Conservation (phyloP, 2,888 invertebrate genomes). For the Pollenia angustigena region DNA sequence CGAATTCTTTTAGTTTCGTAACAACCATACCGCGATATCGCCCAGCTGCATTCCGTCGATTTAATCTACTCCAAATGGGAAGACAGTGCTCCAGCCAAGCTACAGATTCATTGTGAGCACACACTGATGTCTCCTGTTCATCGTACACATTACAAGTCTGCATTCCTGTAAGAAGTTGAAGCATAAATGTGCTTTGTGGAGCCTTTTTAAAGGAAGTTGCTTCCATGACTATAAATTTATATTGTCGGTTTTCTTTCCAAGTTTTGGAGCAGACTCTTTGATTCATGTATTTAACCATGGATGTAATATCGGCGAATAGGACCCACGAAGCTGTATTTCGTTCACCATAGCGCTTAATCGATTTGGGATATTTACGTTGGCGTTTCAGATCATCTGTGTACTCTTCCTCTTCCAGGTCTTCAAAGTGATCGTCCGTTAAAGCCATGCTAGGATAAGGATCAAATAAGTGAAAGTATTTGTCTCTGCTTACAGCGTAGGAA, state of each 20-base stretch:
- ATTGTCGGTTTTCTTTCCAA: slow-evolving; percentile 79
- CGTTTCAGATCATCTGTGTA: slow-evolving; percentile 59
- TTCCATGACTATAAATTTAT: slow-evolving; percentile 77
- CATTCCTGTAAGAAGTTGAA: slow-evolving; percentile 80
- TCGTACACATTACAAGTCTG: slow-evolving; percentile 74
- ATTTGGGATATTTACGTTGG: slow-evolving; percentile 75
- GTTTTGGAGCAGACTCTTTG: slow-evolving; percentile 76
- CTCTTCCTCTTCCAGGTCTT: slow-evolving; percentile 69
- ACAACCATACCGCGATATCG: slow-evolving; percentile 78
- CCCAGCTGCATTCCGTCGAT: slow-evolving; percentile 79
- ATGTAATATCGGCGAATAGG: slow-evolving; percentile 78
- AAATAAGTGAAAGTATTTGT: slow-evolving; percentile 87
- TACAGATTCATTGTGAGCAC: slow-evolving; percentile 81
- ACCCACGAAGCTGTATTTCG: slow-evolving; percentile 83
- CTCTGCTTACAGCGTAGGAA: slow-evolving; percentile 86
- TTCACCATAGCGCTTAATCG: slow-evolving; percentile 79
- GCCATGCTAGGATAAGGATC: slow-evolving; percentile 86
- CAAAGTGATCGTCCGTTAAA: slow-evolving; percentile 75
- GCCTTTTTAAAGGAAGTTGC: slow-evolving; percentile 80
- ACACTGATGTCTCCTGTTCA: slow-evolving; percentile 77
- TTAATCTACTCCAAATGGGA: slow-evolving; percentile 82
- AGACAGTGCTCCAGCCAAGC: slow-evolving; percentile 81
- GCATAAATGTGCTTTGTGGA: slow-evolving; percentile 78
- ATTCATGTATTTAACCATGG: slow-evolving; percentile 80
- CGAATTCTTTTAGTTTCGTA: slow-evolving; percentile 86